These are phyloP conservation scores for Sphyrna mokarran DNA, from an alignment of 2,113 vertebrate genomes.

Conservation along the genomic window DNA sequence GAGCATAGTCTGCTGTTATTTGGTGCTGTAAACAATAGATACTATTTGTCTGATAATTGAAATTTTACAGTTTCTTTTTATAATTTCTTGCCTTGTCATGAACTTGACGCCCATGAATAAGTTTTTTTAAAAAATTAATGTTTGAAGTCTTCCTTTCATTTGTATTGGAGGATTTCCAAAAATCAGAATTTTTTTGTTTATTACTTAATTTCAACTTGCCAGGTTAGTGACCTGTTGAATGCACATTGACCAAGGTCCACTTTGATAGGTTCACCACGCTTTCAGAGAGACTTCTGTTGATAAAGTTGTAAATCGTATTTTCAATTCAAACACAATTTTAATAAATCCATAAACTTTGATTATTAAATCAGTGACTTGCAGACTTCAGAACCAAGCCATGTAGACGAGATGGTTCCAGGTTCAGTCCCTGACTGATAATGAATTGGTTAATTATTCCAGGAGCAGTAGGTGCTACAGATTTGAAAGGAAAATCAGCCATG, in stretches of 20 bases:
- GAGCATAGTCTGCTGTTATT: not conserved
- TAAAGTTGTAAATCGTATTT: not conserved
- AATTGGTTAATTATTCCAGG: not conserved
- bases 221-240: not conserved
- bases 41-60: not conserved
- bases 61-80: not conserved
- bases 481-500: not conserved
- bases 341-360: not conserved
- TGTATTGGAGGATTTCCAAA: not conserved
- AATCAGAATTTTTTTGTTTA: not conserved
- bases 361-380: not conserved
- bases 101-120: not conserved
- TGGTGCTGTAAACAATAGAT: not conserved
- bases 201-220: not conserved
- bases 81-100: not conserved
- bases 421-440: not conserved
- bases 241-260: not conserved
- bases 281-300: not conserved
- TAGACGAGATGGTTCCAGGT: not conserved
- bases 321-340: not conserved
- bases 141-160: not conserved
- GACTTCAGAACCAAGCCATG: not conserved
- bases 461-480: not conserved
- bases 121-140: not conserved
- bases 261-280: not conserved